Base-by-base conservation (phyloP, 2,113 vertebrate species). In the Oenanthe melanoleuca region DNA sequence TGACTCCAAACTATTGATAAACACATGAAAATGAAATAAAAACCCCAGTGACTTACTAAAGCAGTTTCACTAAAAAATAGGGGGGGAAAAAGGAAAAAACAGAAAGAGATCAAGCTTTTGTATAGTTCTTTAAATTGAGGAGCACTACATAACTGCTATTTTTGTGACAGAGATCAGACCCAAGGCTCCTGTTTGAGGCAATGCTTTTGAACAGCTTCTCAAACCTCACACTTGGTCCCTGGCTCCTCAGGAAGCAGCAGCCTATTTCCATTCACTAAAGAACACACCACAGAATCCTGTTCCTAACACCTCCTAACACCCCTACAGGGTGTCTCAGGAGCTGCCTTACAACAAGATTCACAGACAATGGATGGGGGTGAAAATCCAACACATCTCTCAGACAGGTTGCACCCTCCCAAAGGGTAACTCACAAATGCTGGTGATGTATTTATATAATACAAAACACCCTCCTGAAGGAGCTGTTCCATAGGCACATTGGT, bases 31-130 rank as follows among this genome's bases (percentile, higher is more conserved):
- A 59, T 12, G 4, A 79, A 92, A 92, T 26, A 59, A 88, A 94
- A 86, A 6, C 6, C 28, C 25, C 70, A 63, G 59, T 31, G 33
- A 66, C 44, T 70, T 70, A 55, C 53, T 28, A 59, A 34, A 17
- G n/a, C 17, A 40, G 16, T 33, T 94, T 69, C 49, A 60, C 25
- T 73, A 56, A 65, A 73, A 73, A 64, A n/a, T 9, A 2, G 6
- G 14, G 5, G 3, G 4, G 4, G n/a, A n/a, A 2, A 1, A 2
- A 3, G 3, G 0, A 9, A 42, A 52, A 25, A 25, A 9, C 24
- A 28, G 25, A 59, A 40, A 29, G 6, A 60, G 4, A 44, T 52
- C 25, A 49, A 75, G 6, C 18, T 79, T 90, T 84, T 47, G 17
- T 12, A 44, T 0, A 53, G 12, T n/a, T 74, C 45, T 91, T 84